Evolutionary conservation across 2,113 vertebrate species (phyloP).

Genomic region (Emydura subglobosa): DNA sequence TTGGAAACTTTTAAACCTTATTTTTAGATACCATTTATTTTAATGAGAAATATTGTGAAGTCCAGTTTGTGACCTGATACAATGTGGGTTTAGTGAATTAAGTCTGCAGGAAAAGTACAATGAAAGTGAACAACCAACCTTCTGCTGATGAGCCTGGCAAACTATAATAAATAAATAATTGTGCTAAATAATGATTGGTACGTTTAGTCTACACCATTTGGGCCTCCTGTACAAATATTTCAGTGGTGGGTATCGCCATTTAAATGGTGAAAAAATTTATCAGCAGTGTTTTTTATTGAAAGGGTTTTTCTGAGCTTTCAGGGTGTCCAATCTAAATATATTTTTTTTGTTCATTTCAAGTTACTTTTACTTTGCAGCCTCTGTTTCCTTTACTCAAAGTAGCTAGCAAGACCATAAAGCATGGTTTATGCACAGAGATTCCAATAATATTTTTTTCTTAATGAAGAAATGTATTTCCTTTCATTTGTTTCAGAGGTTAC

Average conservation of each 20-base stretch:
- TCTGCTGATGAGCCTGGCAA: neutral
- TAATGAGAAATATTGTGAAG: conserved; percentile 1
- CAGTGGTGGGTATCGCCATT: neutral
- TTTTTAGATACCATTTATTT: neutral
- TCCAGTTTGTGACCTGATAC: conserved; percentile 1
- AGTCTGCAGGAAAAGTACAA: neutral
- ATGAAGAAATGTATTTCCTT: conserved; percentile 42
- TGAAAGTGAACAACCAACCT: neutral
- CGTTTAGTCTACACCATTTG: neutral
- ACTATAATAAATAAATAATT: neutral
- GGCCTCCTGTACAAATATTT: neutral
- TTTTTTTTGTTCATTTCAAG: conserved; percentile 32
- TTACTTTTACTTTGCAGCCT: neutral
- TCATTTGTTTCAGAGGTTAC: conserved; percentile 56
- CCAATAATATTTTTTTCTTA: conserved; percentile 35
- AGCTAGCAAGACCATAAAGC: neutral
- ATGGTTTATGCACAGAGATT: neutral
- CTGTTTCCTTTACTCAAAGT: neutral
- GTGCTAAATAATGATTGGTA: neutral
- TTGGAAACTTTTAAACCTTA: conserved; percentile 47
- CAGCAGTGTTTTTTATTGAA: conserved; percentile 9
- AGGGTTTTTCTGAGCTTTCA: conserved; percentile 9
- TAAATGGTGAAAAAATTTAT: conserved; percentile 15
- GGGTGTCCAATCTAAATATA: conserved; percentile 3
- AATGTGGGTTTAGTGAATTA: accelerated